phyloP scores from a whole-genome alignment of 2,888 invertebrate species.

The Philonicus albiceps region DNA sequence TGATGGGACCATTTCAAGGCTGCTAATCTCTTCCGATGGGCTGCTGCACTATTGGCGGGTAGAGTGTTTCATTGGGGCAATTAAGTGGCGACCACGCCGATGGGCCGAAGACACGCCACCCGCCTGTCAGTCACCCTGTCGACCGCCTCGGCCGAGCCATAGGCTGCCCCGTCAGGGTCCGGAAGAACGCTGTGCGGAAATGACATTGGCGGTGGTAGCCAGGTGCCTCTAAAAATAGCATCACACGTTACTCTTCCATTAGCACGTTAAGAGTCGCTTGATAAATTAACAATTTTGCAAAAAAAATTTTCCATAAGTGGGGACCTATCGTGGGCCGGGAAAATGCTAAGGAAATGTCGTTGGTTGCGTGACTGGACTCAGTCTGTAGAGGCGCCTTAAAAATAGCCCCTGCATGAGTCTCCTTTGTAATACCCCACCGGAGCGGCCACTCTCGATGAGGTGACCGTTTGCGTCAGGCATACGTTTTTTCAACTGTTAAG shows the following conservation, averaged over 20 bases:
- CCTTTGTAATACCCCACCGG: neutral
- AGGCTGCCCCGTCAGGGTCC: neutral
- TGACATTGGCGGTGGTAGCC: neutral
- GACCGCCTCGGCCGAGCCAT: neutral
- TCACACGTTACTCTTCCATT: conserved; percentile 14
- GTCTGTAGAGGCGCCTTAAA: neutral
- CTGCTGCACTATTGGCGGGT: neutral
- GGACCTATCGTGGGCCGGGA: neutral
- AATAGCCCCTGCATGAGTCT: neutral
- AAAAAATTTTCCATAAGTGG: neutral
- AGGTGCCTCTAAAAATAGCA: neutral
- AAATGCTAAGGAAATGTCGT: neutral
- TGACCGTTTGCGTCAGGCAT: neutral
- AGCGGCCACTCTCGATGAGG: neutral
- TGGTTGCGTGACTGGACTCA: neutral
- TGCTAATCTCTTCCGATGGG: conserved; percentile 34
- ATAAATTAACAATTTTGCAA: neutral
- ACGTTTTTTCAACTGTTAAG: neutral
- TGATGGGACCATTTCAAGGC: conserved; percentile 38
- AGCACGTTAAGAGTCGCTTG: conserved; percentile 9
- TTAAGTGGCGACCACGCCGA: neutral
- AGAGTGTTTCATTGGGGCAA: neutral
- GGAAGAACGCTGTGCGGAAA: neutral
- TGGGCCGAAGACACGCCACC: conserved; percentile 4
- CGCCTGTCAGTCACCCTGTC: neutral